A percentile compares a stretch with the other conserved stretches of the same genome.
phyloP scores from a whole-genome alignment of 2,113 vertebrate species.

The Lota lota region DNA sequence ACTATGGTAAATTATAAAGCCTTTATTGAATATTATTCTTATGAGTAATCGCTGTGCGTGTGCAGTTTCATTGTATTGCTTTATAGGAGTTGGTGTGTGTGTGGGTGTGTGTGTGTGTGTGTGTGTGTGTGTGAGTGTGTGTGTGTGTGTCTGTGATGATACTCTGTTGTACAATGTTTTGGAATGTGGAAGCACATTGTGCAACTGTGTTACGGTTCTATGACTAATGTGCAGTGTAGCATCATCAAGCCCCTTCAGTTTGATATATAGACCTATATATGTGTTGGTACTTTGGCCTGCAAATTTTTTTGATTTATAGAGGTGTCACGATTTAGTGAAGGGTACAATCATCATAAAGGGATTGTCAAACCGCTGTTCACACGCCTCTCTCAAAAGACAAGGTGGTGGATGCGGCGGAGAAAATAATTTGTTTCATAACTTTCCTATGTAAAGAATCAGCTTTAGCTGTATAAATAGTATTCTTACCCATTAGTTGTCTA shows the following conservation, averaged over 20 bases:
- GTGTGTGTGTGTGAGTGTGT: background rate
- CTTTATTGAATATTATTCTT: conserved; percentile 13
- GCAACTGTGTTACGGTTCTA: conserved; percentile 14
- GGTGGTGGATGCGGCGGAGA: no score
- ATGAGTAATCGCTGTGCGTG: conserved; percentile 28
- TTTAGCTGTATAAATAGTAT: no score
- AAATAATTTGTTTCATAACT: no score
- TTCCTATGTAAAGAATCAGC: no score
- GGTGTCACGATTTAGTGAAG: conserved; percentile 7
- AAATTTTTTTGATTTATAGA: background rate
- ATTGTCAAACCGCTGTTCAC: background rate
- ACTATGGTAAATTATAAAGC: conserved; percentile 22
- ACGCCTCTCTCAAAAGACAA: no score
- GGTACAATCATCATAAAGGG: background rate
- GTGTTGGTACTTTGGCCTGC: conserved; percentile 19
- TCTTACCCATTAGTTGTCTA: no score
- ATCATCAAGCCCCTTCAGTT: conserved; percentile 25
- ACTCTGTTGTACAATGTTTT: conserved; percentile 22
- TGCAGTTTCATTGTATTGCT: conserved; percentile 20
- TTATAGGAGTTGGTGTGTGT: background rate
- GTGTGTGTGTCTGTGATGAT: background rate
- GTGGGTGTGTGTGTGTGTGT: background rate
- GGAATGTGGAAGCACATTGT: conserved; percentile 17
- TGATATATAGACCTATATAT: conserved; percentile 29
- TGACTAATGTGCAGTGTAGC: conserved; percentile 35